Conservation (phyloP, 2,797 vertebrate species). For the Siniperca obscura region DNA sequence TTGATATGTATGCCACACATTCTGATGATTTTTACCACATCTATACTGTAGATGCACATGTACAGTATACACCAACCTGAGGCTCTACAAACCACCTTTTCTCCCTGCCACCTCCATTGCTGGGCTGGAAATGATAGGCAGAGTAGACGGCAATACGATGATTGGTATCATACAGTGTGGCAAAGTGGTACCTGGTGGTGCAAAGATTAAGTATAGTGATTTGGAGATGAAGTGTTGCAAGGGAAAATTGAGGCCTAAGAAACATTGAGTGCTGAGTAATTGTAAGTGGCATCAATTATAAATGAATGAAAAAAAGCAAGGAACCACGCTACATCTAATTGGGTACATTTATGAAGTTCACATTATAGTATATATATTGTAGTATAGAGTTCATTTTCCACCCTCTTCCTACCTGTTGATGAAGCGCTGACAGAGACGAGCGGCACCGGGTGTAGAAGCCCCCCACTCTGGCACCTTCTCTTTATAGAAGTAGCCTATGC, state of each 20-base stretch:
- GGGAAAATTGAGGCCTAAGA: neutral
- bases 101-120: conserved; percentile 83
- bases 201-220: conserved; percentile 5
- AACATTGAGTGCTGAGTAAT: neutral
- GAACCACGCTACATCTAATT: neutral
- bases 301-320: neutral
- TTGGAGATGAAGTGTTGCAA: neutral
- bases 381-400: neutral
- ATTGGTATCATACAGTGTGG: conserved; percentile 83
- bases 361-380: too few relatives aligned
- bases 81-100: conserved; percentile 85
- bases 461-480: conserved; percentile 79
- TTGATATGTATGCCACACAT: neutral
- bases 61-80: conserved; percentile 72
- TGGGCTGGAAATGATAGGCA: conserved; percentile 82
- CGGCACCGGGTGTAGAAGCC: conserved; percentile 47
- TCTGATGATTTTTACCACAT: neutral
- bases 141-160: conserved; percentile 83
- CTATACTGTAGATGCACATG: neutral
- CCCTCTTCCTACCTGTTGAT: conserved; percentile 69
- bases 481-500: conserved; percentile 80
- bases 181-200: conserved; percentile 80
- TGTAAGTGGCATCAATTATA: neutral
- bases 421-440: conserved; percentile 80
- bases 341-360: neutral